phyloP scores from a whole-genome alignment of 2,888 invertebrate species.

The Clostera curtula region DNA sequence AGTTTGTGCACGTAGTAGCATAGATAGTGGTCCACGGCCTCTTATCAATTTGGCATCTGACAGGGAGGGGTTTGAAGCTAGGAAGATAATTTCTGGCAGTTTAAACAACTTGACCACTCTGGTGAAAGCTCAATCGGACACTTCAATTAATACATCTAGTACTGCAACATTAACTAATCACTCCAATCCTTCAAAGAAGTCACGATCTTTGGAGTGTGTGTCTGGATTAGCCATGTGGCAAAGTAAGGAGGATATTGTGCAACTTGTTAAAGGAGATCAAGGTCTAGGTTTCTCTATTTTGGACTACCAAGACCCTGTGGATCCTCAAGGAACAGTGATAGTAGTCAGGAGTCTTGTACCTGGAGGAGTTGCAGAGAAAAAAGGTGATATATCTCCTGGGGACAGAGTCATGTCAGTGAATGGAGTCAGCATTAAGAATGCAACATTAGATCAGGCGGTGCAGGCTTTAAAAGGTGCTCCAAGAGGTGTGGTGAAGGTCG shows the following conservation, averaged over 20 bases:
- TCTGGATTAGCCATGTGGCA: slow-evolving; percentile 98
- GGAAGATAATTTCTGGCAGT: slow-evolving; percentile 90
- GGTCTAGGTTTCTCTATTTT: slow-evolving; percentile 99
- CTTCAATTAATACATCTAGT: slow-evolving; percentile 91
- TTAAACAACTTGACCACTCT: slow-evolving; percentile 87
- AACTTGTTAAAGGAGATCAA: slow-evolving; percentile 93
- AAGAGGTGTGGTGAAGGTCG: slow-evolving; percentile 91
- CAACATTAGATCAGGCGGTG: slow-evolving; percentile 95
- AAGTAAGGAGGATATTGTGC: slow-evolving; percentile 92
- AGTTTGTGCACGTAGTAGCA: slow-evolving; percentile 88
- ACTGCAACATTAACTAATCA: slow-evolving; percentile 86
- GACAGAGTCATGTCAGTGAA: slow-evolving; percentile 95
- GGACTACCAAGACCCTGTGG: slow-evolving; percentile 98
- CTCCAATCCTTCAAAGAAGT: slow-evolving; percentile 80
- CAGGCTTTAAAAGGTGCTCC: slow-evolving; percentile 96
- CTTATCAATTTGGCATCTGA: slow-evolving; percentile 87
- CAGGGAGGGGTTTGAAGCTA: slow-evolving; percentile 84
- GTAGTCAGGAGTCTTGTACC: slow-evolving; percentile 98
- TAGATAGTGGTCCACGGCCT: slow-evolving; percentile 79
- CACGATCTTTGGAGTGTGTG: slow-evolving; percentile 95
- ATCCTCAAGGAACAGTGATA: slow-evolving; percentile 95
- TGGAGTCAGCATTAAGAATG: slow-evolving; percentile 91
- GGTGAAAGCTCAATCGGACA: slow-evolving; percentile 96
- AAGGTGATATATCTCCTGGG: slow-evolving; percentile 95
- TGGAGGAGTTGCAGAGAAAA: slow-evolving; percentile 97